Base-by-base conservation (phyloP, 1,140 invertebrate genomes). In the Drosophila sturtevanti region DNA sequence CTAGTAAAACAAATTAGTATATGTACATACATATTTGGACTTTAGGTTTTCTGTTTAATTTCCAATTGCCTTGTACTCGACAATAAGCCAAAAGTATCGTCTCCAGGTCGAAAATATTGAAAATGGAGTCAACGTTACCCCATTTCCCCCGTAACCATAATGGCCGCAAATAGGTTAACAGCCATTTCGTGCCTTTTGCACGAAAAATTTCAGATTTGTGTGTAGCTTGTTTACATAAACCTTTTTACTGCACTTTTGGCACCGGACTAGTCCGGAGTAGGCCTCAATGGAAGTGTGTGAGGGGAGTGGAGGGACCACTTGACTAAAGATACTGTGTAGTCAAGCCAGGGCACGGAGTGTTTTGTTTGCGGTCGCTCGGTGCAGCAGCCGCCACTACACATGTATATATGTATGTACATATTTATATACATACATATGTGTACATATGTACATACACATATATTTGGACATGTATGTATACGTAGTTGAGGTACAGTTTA, bases 121-220 rank as follows among this genome's bases (percentile, higher is more conserved):
- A 56, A 34, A 21, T 48, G 41, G 41, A 48, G 41, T n/a, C 41
- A 9, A 7, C 27, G 41, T 48, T 21, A 16, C 16, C 16, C 1
- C 37, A 38, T 38, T 48, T 16, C 12, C 41, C 54, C 63, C 64
- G 65, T 84, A 79, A 69, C 75, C 61, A 80, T 72, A 85, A 84
- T 70, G 82, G 70, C n/a, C n/a, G n/a, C 82, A 87, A 86, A 86
- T 86, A 76, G 82, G 82, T 86, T 86, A 86, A 86, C 81, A 87
- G 81, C 81, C 66, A 64, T 86, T 85, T 87, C 82, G 81, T 86
- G 81, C 79, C 79, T 76, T 87, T 76, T 68, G 82, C 81, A 68
- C 67, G 78, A 78, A 79, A 73, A 76, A 61, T 67, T 78, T 63
- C 56, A 59, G 52, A 44, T 38, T 41, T 62, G 65, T 62, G 65